phyloP scores from a whole-genome alignment of 1,140 invertebrate genomes.

The Brachionus plicatilis region DNA sequence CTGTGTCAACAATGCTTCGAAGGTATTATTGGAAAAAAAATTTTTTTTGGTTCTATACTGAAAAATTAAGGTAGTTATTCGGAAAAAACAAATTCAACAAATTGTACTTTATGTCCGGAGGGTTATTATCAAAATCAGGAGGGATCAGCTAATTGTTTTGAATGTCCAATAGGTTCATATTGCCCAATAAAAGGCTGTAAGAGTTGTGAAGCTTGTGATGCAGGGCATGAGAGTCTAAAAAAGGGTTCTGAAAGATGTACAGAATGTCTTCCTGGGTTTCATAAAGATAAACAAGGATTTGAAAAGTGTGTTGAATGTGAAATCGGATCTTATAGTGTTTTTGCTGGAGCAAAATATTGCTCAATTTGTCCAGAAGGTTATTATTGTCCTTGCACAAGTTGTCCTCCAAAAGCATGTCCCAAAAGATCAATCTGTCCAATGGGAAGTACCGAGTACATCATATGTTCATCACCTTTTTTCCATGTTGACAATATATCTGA shows the following conservation, averaged over 20 bases:
- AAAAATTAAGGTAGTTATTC: neutral
- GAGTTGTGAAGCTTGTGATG: constrained; percentile 14
- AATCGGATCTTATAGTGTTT: constrained; percentile 10
- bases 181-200: neutral
- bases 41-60: neutral
- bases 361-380: constrained; percentile 24
- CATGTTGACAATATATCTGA: neutral
- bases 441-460: constrained; percentile 29
- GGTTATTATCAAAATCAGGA: constrained; percentile 16
- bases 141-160: neutral
- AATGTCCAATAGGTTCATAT: neutral
- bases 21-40: neutral
- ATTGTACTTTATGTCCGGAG: neutral
- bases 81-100: neutral
- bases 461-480: constrained; percentile 27
- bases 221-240: neutral
- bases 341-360: neutral
- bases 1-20: neutral
- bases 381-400: constrained; percentile 35
- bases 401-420: constrained; percentile 5
- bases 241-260: neutral
- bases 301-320: neutral
- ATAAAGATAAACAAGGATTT: constrained; percentile 1
- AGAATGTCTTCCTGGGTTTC: constrained; percentile 14
- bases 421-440: constrained; percentile 5